Evolutionary conservation across 35 echinoderm and acorn worm genomes (phyloP), one percentile per base, ranked within the genome.

Genomic region (Stichopus chloronotus): DNA sequence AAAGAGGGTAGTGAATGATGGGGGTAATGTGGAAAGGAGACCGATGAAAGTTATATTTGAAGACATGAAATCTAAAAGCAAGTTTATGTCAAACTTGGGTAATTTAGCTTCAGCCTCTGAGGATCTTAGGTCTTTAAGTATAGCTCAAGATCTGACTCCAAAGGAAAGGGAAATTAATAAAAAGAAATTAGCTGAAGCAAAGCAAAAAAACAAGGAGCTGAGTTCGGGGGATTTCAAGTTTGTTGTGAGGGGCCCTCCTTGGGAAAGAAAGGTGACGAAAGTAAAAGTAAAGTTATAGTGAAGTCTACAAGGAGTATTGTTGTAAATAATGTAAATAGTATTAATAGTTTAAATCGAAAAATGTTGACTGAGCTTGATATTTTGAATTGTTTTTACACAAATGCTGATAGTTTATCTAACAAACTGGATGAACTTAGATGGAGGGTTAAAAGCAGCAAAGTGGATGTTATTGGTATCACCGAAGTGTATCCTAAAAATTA

Each of bases 161-260:
- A 78, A 78, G 76, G 76, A 78, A 78, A 23, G 76, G 12, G 78
- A 78, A 23, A 23, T 71, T 78, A 78, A 78, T 23, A 23, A 23
- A 43, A n/a, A 23, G 76, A 78, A 78, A 78, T 78, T 78, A 23
- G 76, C 76, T 78, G 76, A 78, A 78, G 76, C 76, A 17, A 78
- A 78, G 25, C 76, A 71, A 78, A 78, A 78, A 78, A 78, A 78
- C 76, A 5, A 78, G 20, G 76, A 78, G 76, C 76, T 78, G 76
- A 8, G 25, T 8, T 78, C 8, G 76, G 76, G 25, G 76, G 19
- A 23, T 43, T 43, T 78, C 25, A 78, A 78, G 76, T 43, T 78
- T 63, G 59, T 63, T 16, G 59, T 63, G 8, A 63, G 59, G 59
- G 59, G 59, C 9, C 59, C 59, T 63, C 59, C 59, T 63, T 63